These are phyloP conservation scores for Agrenia bidenticulata DNA, from an alignment of 2,888 invertebrate genomes.

Conservation along the genomic window DNA sequence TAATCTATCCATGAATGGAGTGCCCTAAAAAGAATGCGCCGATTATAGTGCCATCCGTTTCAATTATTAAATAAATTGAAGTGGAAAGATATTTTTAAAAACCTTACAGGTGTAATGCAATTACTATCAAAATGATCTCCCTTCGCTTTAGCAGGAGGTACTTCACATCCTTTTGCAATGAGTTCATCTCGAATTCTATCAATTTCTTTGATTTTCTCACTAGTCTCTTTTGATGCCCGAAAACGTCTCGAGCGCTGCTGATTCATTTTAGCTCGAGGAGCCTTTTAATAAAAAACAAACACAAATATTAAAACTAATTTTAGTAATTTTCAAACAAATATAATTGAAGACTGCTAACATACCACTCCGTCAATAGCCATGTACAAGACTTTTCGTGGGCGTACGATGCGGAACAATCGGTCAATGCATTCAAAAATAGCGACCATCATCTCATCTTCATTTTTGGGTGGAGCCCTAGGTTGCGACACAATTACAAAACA, in stretches of 20 bases:
- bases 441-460: constrained; percentile 99
- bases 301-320: constrained; percentile 14
- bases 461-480: constrained; percentile 81
- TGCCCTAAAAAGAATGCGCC: constrained; percentile 65
- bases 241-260: constrained; percentile 96
- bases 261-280: constrained; percentile 99
- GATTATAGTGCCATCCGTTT: not conserved
- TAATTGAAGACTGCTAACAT: constrained; percentile 54
- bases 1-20: constrained; percentile 92
- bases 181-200: constrained; percentile 75
- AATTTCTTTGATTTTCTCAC: constrained; percentile 84
- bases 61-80: not conserved
- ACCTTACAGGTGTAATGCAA: constrained; percentile 87
- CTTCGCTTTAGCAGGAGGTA: constrained; percentile 85
- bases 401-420: constrained; percentile 85
- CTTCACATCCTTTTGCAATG: constrained; percentile 67
- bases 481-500: not conserved
- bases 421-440: constrained; percentile 99
- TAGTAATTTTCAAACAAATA: not conserved
- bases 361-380: constrained; percentile 99
- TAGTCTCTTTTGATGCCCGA: constrained; percentile 91
- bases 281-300: constrained; percentile 58
- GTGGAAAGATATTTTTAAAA: not conserved
- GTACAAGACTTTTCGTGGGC: constrained; percentile 89
- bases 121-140: constrained; percentile 97